A percentile compares a stretch with the other conserved stretches of the same genome.
Evolutionary conservation across 2,113 vertebrate genomes (phyloP).

Genomic region (Trichechus manatus): DNA sequence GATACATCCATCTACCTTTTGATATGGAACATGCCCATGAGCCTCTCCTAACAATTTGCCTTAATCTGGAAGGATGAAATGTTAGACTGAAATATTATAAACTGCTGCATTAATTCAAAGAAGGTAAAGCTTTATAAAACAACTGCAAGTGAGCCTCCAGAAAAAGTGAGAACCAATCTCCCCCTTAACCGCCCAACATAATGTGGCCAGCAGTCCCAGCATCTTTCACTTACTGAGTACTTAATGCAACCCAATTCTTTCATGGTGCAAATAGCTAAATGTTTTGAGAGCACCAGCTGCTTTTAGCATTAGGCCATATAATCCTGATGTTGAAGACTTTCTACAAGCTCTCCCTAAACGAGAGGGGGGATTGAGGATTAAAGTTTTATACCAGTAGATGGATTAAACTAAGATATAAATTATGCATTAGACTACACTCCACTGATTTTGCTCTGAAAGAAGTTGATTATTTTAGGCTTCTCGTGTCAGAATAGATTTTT

Average conservation of each 20-base stretch:
- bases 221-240: background rate
- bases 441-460: conserved; percentile 54
- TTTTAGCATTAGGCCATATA: conserved; percentile 9
- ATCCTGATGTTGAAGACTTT: conserved; percentile 69
- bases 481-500: conserved; percentile 10
- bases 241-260: background rate
- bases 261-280: background rate
- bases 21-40: background rate
- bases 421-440: conserved; percentile 39
- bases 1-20: conserved; percentile 37
- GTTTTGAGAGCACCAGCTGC: background rate
- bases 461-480: conserved; percentile 56
- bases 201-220: background rate
- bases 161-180: conserved; percentile 33
- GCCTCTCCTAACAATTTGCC: conserved; percentile 40
- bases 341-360: background rate
- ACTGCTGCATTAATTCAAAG: background rate
- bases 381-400: conserved; percentile 20
- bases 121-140: conserved; percentile 64
- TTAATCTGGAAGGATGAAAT: conserved; percentile 68
- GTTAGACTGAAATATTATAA: conserved; percentile 57
- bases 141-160: background rate
- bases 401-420: conserved; percentile 77
- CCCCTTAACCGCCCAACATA: background rate
- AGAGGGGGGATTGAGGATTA: conserved; percentile 53